phyloP scores from a whole-genome alignment of 2,113 vertebrate genomes.

The Rousettus leschenaultii region DNA sequence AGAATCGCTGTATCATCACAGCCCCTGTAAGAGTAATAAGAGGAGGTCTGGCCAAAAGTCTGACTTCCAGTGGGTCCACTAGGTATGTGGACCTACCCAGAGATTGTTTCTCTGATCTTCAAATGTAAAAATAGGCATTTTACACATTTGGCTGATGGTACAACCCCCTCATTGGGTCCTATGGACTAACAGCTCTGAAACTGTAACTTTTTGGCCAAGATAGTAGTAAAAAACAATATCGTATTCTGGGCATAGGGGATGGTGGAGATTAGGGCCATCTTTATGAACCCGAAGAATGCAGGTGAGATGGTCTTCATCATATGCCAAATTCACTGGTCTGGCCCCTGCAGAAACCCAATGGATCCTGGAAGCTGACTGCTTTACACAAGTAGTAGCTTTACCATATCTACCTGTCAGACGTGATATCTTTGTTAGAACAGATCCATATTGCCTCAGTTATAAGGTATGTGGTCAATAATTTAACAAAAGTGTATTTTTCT shows the following conservation, averaged over 20 bases:
- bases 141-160: neutral
- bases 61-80: neutral
- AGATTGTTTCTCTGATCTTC: neutral
- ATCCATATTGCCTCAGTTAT: neutral
- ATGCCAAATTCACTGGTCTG: neutral
- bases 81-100: neutral
- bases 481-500: neutral
- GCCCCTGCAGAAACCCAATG: neutral
- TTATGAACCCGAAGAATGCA: neutral
- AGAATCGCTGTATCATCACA: neutral
- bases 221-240: neutral
- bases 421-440: neutral
- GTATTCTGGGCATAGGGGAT: neutral
- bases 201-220: neutral
- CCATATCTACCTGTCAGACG: neutral
- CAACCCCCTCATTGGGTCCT: neutral
- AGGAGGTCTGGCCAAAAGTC: neutral
- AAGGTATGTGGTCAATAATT: neutral
- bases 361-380: neutral
- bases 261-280: neutral
- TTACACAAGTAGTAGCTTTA: neutral
- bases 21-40: neutral
- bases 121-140: neutral
- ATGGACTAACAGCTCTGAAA: neutral
- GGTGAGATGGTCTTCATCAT: neutral